Percentiles rank a stretch among this genome's conserved stretches.
Evolutionary conservation across 2,888 invertebrate genomes (phyloP).

Genomic region (Dicyrtomina minuta): DNA sequence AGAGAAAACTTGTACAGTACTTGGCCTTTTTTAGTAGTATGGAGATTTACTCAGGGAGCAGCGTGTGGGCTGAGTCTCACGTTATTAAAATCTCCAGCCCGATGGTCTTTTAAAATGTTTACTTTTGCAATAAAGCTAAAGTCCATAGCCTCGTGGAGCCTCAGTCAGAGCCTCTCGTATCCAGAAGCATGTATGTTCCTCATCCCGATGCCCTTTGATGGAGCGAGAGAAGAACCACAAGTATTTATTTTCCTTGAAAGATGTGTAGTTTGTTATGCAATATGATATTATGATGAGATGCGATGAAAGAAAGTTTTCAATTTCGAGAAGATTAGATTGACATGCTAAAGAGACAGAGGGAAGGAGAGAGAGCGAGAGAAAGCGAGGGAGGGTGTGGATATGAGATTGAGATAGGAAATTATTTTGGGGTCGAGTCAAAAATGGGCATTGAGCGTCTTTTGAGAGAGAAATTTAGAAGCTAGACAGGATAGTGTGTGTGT

Average conservation of each 20-base stretch:
- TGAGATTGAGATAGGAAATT: slow-evolving; percentile 4
- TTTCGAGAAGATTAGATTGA: neutral
- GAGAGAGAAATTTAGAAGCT: slow-evolving; percentile 7
- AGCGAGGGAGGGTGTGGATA: neutral
- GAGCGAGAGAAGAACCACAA: neutral
- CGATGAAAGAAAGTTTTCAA: neutral
- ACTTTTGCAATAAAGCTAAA: no score
- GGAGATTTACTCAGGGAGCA: no score
- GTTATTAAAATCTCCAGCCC: no score
- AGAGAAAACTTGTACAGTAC: no score
- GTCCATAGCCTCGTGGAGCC: no score
- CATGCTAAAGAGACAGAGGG: slow-evolving; percentile 8
- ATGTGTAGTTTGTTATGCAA: neutral
- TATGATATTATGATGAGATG: neutral
- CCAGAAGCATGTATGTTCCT: no score
- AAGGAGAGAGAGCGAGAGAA: neutral
- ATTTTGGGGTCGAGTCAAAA: slow-evolving; percentile 11
- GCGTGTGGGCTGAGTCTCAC: no score
- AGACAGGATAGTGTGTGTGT: neutral
- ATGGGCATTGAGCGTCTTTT: neutral
- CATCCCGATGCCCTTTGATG: no score
- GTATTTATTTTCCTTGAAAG: slow-evolving; percentile 13
- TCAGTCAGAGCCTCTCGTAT: no score
- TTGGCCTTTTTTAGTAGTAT: no score
- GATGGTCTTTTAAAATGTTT: no score